Percentiles rank a stretch among this genome's conserved stretches.
phyloP scores from a whole-genome alignment of 2,113 vertebrate species.

The Chaenocephalus aceratus region DNA sequence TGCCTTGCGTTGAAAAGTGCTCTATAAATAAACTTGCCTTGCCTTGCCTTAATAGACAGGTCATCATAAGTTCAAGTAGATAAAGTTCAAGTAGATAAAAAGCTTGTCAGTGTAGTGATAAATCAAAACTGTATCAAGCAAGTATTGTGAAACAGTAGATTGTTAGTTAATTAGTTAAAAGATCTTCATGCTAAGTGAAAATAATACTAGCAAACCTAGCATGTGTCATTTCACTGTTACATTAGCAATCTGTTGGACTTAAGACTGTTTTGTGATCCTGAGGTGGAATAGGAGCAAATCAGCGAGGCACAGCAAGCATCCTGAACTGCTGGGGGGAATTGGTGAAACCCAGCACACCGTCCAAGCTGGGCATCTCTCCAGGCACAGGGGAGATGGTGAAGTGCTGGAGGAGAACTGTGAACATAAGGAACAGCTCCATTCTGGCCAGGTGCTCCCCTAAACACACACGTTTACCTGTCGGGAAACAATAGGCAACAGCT shows the following conservation, averaged over 20 bases:
- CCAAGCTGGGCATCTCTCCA: slow-evolving; percentile 70
- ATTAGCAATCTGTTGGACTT: too few relatives aligned
- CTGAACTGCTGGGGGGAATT: slow-evolving; percentile 50
- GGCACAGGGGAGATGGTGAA: slow-evolving; percentile 72
- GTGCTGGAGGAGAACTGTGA: slow-evolving; percentile 81
- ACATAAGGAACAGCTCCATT: slow-evolving; percentile 89
- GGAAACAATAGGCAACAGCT: neutral
- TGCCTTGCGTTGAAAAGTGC: too few relatives aligned
- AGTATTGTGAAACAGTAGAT: neutral
- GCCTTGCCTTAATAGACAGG: too few relatives aligned
- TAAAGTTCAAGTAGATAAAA: neutral
- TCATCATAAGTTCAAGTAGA: neutral
- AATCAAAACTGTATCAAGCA: neutral
- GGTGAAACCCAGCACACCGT: slow-evolving; percentile 66
- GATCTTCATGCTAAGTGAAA: too few relatives aligned
- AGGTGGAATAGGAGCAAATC: neutral
- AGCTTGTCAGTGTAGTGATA: neutral
- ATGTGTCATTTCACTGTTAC: too few relatives aligned
- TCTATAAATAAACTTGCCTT: too few relatives aligned
- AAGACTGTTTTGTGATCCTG: too few relatives aligned
- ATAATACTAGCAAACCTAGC: too few relatives aligned
- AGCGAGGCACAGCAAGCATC: slow-evolving; percentile 59
- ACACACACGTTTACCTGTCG: slow-evolving; percentile 87
- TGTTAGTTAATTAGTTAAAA: too few relatives aligned
- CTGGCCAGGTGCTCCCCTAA: slow-evolving; percentile 86